Evolutionary conservation across 2,888 invertebrate species (phyloP).

Genomic region (Nemotelus pantherinus): DNA sequence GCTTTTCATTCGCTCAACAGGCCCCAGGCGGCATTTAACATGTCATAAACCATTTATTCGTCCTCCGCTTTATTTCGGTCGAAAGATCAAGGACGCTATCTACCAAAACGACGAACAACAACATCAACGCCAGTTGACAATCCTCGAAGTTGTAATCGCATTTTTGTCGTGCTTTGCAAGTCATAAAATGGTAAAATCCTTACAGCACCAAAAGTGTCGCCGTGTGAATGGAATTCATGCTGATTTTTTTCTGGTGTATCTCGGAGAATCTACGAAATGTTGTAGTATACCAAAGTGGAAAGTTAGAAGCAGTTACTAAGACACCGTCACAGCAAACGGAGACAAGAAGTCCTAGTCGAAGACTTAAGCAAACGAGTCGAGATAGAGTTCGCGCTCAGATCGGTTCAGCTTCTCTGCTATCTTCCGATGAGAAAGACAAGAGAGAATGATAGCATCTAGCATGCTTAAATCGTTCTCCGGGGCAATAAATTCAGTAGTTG

Average conservation of each 20-base stretch:
- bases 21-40: conserved; percentile 19
- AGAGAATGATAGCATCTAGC: background rate
- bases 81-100: background rate
- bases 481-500: conserved; percentile 18
- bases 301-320: background rate
- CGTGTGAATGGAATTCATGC: background rate
- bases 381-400: background rate
- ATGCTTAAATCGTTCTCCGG: conserved; percentile 5
- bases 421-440: background rate
- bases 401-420: background rate
- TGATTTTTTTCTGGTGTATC: background rate
- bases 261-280: background rate
- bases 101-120: background rate
- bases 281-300: background rate
- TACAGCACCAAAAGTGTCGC: background rate
- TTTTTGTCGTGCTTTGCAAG: background rate
- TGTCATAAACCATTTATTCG: conserved; percentile 15
- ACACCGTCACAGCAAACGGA: too few species aligned
- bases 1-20: background rate
- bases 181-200: conserved; percentile 17
- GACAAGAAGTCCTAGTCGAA: too few species aligned
- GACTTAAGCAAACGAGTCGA: too few species aligned
- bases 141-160: background rate
- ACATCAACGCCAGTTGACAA: background rate
- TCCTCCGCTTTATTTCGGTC: conserved; percentile 1